phyloP scores from a whole-genome alignment of 2,797 vertebrate species.

The Sebastes oblongus region DNA sequence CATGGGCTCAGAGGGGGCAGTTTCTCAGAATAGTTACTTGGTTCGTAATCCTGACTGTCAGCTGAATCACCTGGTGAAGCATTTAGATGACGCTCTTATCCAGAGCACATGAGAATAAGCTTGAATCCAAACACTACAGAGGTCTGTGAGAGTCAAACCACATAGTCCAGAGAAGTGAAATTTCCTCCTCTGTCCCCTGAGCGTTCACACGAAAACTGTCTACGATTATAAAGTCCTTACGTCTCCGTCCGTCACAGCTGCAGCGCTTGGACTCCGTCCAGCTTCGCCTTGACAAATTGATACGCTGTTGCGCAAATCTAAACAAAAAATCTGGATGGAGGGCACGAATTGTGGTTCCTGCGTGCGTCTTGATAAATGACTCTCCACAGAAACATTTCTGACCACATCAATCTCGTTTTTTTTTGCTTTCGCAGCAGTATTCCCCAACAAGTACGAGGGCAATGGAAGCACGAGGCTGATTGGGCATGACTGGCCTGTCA shows the following conservation, averaged over 20 bases:
- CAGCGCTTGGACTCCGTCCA: slow-evolving; percentile 20
- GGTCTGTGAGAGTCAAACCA: slow-evolving; percentile 7
- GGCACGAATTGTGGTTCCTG: slow-evolving; percentile 21
- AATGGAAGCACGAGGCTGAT: slow-evolving; percentile 25
- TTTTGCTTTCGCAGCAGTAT: slow-evolving; percentile 42
- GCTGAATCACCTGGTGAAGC: slow-evolving; percentile 4
- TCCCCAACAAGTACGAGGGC: neutral
- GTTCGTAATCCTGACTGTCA: neutral
- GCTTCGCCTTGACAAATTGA: slow-evolving; percentile 42
- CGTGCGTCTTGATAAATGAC: slow-evolving; percentile 22
- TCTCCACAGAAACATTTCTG: slow-evolving; percentile 7
- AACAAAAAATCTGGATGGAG: slow-evolving; percentile 27
- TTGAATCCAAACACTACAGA: neutral
- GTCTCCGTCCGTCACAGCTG: slow-evolving; percentile 28
- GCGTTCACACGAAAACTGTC: neutral
- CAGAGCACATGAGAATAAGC: neutral
- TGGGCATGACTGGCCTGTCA: slow-evolving; percentile 35
- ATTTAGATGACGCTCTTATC: neutral
- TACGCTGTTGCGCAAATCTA: neutral
- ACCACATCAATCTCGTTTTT: slow-evolving; percentile 41
- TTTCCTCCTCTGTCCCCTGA: slow-evolving; percentile 2
- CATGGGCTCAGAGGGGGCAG: neutral
- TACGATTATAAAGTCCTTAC: neutral
- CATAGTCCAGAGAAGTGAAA: slow-evolving; percentile 10
- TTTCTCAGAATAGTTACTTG: neutral